phyloP scores from a whole-genome alignment of 1,140 invertebrate genomes.

The Listronotus bonariensis region DNA sequence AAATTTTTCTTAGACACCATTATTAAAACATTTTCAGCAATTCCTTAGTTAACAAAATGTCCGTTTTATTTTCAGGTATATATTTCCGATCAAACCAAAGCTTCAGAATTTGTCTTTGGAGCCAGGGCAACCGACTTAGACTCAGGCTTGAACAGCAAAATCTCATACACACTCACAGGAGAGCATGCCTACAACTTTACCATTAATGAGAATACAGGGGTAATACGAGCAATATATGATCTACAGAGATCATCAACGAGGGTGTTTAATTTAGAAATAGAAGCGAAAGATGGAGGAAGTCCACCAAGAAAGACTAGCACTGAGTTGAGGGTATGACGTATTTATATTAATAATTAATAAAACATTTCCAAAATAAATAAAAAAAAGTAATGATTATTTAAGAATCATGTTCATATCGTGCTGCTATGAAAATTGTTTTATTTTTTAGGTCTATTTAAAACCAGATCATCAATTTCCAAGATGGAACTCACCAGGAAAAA shows the following conservation, averaged over 20 bases:
- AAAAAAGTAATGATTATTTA: background rate
- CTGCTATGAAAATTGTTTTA: too few species aligned
- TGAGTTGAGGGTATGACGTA: slow-evolving; percentile 64
- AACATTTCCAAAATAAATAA: too few species aligned
- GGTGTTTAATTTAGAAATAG: slow-evolving; percentile 74
- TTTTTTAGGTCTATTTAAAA: slow-evolving; percentile 58
- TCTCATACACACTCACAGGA: slow-evolving; percentile 78
- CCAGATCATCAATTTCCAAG: slow-evolving; percentile 75
- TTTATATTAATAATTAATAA: too few species aligned
- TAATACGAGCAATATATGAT: slow-evolving; percentile 74
- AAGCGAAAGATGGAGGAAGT: slow-evolving; percentile 72
- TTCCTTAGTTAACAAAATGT: background rate
- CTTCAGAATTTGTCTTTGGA: slow-evolving; percentile 86
- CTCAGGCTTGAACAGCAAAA: slow-evolving; percentile 75
- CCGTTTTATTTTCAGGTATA: slow-evolving; percentile 59
- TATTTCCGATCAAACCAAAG: slow-evolving; percentile 75
- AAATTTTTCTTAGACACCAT: too few species aligned
- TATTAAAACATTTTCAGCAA: too few species aligned
- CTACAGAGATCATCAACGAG: slow-evolving; percentile 57
- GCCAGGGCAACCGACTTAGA: slow-evolving; percentile 82
- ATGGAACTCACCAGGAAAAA: slow-evolving; percentile 69
- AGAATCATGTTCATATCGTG: background rate
- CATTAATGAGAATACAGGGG: slow-evolving; percentile 79
- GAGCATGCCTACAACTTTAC: slow-evolving; percentile 76
- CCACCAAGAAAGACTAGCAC: slow-evolving; percentile 66